A percentile compares a stretch with the other conserved stretches of the same genome.
phyloP scores from a whole-genome alignment of 1,140 invertebrate genomes.

The Thrips palmi region DNA sequence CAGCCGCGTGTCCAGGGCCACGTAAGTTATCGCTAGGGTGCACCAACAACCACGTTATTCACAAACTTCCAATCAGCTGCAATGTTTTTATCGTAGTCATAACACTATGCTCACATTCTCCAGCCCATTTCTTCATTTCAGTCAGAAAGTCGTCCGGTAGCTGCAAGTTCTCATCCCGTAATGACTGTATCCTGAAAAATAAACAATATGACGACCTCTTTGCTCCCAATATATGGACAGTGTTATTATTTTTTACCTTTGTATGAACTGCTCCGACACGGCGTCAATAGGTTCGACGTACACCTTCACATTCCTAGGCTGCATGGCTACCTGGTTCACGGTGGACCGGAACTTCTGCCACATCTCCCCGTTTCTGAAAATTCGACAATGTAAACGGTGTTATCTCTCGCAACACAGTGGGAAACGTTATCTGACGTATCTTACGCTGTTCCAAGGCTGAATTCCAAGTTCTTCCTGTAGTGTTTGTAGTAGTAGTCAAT shows the following conservation, averaged over 20 bases:
- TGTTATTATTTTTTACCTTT: conserved; percentile 16
- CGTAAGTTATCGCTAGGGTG: conserved; percentile 35
- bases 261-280: conserved; percentile 27
- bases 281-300: conserved; percentile 29
- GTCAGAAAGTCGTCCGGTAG: conserved; percentile 34
- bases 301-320: conserved; percentile 26
- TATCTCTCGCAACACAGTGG: too few species aligned
- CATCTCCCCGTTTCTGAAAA: conserved; percentile 28
- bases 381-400: too few species aligned
- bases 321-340: conserved; percentile 34
- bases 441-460: too few species aligned
- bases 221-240: not conserved
- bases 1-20: conserved; percentile 45
- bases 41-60: conserved; percentile 3
- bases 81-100: too few species aligned
- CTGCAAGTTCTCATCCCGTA: conserved; percentile 19
- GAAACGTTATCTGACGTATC: too few species aligned
- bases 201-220: not conserved
- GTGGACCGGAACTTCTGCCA: conserved; percentile 31
- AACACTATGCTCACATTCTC: conserved; percentile 33
- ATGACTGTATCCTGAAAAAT: conserved; percentile 12
- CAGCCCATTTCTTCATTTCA: conserved; percentile 43
- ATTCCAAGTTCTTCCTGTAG: too few species aligned
- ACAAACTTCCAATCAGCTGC: not conserved
- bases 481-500: too few species aligned